Evolutionary conservation across 1,140 invertebrate species (phyloP).

Genomic region (Dreissena rostriformis): DNA sequence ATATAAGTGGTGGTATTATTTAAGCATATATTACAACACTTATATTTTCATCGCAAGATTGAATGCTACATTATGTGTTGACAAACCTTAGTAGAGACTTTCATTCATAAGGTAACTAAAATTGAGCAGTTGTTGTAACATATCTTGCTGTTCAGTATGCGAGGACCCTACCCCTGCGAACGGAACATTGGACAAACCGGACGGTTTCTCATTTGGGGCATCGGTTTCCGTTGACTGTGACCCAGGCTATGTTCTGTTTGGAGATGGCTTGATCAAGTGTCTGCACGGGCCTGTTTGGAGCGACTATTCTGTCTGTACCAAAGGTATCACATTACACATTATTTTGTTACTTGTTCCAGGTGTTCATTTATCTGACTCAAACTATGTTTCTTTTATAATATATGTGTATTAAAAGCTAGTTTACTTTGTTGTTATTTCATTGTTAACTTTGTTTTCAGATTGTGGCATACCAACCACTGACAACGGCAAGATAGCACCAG

Average conservation of each 20-base stretch:
- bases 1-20: too few relatives aligned
- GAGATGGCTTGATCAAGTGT: conserved; percentile 14
- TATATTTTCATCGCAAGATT: too few relatives aligned
- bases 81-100: too few relatives aligned
- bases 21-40: too few relatives aligned
- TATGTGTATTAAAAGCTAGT: background rate
- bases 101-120: too few relatives aligned
- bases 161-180: background rate
- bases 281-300: conserved; percentile 13
- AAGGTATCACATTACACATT: background rate
- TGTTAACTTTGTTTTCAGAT: background rate
- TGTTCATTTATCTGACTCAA: too few relatives aligned
- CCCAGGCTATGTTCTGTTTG: background rate
- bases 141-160: background rate
- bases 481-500: background rate
- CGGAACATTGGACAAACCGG: conserved; percentile 4
- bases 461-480: conserved; percentile 15
- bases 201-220: conserved; percentile 13
- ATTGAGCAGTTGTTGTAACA: too few relatives aligned
- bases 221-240: conserved; percentile 16
- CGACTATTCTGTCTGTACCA: conserved; percentile 8
- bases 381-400: background rate
- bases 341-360: too few relatives aligned
- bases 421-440: background rate
- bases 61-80: too few relatives aligned